phyloP scores from a whole-genome alignment of 2,797 vertebrate genomes.

The Pteropus rufus region DNA sequence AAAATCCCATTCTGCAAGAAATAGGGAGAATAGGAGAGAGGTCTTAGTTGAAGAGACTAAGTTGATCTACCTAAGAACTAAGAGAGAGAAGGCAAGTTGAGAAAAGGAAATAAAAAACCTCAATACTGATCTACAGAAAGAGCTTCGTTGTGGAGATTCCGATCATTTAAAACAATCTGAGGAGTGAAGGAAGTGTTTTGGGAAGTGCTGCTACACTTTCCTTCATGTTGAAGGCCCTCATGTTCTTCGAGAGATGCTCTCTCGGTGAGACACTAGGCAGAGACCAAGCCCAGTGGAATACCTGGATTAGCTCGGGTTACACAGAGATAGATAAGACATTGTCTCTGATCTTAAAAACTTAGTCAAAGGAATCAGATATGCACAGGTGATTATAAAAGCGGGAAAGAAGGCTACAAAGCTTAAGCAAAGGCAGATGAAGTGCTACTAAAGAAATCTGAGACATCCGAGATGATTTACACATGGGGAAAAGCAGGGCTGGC shows the following conservation, averaged over 20 bases:
- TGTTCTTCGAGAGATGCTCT: neutral
- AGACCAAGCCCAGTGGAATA: neutral
- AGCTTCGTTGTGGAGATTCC: neutral
- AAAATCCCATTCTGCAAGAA: neutral
- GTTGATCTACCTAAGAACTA: neutral
- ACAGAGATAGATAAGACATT: neutral
- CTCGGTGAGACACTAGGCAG: neutral
- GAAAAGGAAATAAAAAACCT: neutral
- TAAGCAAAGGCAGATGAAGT: neutral
- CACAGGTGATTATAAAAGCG: neutral
- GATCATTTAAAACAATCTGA: neutral
- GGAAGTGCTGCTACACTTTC: neutral
- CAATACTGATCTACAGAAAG: neutral
- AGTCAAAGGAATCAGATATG: neutral
- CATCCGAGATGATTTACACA: neutral
- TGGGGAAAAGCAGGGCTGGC: neutral
- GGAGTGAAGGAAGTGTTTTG: neutral
- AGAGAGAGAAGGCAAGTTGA: neutral
- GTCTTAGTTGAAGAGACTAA: neutral
- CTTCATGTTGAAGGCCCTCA: too few relatives aligned
- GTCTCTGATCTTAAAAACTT: neutral
- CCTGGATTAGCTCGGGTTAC: neutral
- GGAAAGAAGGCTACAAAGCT: neutral
- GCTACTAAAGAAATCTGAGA: neutral
- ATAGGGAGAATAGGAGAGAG: neutral